A percentile compares a stretch with the other conserved stretches of the same genome.
Conservation (phyloP, 2,888 invertebrate species). For the Abscondita cerata region DNA sequence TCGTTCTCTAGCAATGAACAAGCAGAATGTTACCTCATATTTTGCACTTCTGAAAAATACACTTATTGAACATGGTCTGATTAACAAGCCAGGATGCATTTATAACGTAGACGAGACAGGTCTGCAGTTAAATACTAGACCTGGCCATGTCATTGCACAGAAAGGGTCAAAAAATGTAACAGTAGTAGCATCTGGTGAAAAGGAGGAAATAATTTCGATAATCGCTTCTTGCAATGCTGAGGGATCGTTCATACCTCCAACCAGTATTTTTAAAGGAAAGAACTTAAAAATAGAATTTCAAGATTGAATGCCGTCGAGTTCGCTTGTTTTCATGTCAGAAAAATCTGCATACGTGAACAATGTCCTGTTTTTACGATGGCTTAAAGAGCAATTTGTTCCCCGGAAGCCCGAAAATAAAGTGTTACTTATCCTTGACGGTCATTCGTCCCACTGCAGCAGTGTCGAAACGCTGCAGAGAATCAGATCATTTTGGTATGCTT, state of each 20-base stretch:
- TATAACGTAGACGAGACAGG: background rate
- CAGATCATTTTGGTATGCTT: background rate
- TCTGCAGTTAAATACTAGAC: constrained; percentile 8
- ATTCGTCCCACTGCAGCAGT: background rate
- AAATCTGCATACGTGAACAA: background rate
- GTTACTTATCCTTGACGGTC: background rate
- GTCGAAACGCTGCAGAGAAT: background rate
- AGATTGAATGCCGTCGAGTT: background rate
- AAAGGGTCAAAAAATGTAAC: constrained; percentile 40
- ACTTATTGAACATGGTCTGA: too few species aligned
- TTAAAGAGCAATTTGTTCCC: too few species aligned
- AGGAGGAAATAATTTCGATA: constrained; percentile 44
- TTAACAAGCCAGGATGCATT: too few species aligned
- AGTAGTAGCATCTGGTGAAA: constrained; percentile 39
- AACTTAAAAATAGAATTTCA: constrained; percentile 23
- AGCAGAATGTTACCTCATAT: background rate
- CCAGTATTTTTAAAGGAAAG: constrained; percentile 44
- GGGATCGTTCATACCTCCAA: constrained; percentile 45
- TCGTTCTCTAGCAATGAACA: too few species aligned
- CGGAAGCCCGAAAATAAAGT: background rate
- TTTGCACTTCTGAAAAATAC: too few species aligned
- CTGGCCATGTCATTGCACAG: constrained; percentile 26
- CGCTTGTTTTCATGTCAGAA: background rate
- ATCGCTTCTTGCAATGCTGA: constrained; percentile 49
- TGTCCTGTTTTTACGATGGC: too few species aligned